These are phyloP conservation scores for Agonum fuliginosum DNA, from an alignment of 2,888 invertebrate genomes.

Conservation along the genomic window DNA sequence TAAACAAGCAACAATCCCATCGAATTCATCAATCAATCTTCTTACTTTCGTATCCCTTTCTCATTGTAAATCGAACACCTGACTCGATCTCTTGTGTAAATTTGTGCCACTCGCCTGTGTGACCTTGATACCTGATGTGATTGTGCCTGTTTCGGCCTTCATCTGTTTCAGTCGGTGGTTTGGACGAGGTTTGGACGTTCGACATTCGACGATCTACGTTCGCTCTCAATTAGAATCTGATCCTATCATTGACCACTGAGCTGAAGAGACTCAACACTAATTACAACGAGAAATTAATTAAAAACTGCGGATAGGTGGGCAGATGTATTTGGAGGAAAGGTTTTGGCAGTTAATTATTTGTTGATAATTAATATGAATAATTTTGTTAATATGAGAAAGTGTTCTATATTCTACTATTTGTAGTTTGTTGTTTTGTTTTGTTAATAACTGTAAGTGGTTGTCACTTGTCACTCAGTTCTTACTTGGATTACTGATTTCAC, in stretches of 20 bases:
- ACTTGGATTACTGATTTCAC: constrained; percentile 10
- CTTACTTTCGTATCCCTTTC: not conserved
- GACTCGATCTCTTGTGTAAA: not conserved
- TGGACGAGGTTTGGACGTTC: no score
- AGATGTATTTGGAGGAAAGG: not conserved
- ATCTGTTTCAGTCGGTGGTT: not conserved
- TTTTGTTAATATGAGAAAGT: constrained; percentile 11
- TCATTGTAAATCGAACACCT: constrained; percentile 1
- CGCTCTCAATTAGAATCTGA: constrained; percentile 24
- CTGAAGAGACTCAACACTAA: constrained; percentile 16
- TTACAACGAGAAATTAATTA: constrained; percentile 31
- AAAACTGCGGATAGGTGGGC: not conserved
- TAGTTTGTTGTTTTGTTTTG: not conserved
- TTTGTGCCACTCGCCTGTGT: constrained; percentile 31
- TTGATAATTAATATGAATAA: not conserved
- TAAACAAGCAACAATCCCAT: not conserved
- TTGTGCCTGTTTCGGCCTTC: constrained; percentile 52
- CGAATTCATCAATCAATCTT: constrained; percentile 13
- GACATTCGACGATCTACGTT: constrained; percentile 26
- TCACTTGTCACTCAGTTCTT: not conserved
- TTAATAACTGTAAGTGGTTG: not conserved
- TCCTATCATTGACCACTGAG: constrained; percentile 9
- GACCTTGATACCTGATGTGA: constrained; percentile 47
- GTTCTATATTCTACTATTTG: constrained; percentile 28
- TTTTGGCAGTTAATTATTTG: not conserved